phyloP scores from a whole-genome alignment of 1,140 invertebrate species.

The Drosophila micromelanica region DNA sequence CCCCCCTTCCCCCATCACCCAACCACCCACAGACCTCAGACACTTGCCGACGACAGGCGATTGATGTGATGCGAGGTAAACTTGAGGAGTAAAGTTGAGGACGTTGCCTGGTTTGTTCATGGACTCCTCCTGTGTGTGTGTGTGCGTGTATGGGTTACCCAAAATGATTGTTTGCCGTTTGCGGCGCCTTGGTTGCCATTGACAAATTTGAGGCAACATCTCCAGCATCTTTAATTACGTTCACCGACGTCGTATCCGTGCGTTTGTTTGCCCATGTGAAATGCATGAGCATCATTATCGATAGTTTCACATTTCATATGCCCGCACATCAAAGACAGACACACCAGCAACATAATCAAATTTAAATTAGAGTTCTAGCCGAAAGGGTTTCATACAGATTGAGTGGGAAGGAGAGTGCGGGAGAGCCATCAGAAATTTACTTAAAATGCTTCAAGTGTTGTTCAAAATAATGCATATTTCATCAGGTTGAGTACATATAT shows the following conservation, averaged over 20 bases:
- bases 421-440: neutral
- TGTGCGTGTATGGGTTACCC: slow-evolving; percentile 13
- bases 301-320: slow-evolving; percentile 78
- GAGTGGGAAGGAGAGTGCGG: too few species aligned
- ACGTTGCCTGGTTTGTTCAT: neutral
- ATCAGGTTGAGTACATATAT: neutral
- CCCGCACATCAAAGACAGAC: slow-evolving; percentile 69
- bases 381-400: neutral
- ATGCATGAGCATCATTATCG: slow-evolving; percentile 70
- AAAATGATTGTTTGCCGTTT: slow-evolving; percentile 64
- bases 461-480: neutral
- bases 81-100: neutral
- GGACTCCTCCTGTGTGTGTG: neutral
- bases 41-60: slow-evolving; percentile 30
- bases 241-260: slow-evolving; percentile 1
- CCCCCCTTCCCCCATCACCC: neutral
- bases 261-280: slow-evolving; percentile 48
- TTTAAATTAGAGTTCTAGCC: slow-evolving; percentile 52
- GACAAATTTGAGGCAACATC: slow-evolving; percentile 62
- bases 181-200: slow-evolving; percentile 69
- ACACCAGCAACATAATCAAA: slow-evolving; percentile 40
- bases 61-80: slow-evolving; percentile 14
- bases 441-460: neutral
- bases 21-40: neutral
- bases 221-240: slow-evolving; percentile 71